These are phyloP conservation scores for Cylindroiulus punctatus DNA, from an alignment of 2,888 invertebrate genomes.

Conservation along the genomic window DNA sequence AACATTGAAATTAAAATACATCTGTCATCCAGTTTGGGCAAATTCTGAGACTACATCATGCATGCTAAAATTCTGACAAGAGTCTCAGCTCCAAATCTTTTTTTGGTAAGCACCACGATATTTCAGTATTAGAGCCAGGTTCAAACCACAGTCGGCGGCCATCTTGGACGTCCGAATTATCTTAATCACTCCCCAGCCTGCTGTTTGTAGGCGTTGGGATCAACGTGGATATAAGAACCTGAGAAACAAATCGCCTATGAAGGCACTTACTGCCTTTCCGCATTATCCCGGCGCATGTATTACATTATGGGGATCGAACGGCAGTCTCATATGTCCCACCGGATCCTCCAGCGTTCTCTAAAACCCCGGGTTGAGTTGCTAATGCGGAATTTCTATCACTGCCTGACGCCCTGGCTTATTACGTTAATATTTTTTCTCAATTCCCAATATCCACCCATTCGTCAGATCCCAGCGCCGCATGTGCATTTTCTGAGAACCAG, in stretches of 20 bases:
- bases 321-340: neutral
- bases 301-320: neutral
- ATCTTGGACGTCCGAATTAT: neutral
- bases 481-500: no score
- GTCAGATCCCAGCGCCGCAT: neutral
- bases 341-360: neutral
- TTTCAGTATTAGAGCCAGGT: no score
- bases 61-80: no score
- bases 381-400: conserved; percentile 12
- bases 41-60: no score
- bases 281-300: neutral
- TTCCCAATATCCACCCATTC: neutral
- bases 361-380: neutral
- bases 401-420: neutral
- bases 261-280: neutral
- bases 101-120: no score
- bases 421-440: neutral
- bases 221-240: neutral
- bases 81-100: no score
- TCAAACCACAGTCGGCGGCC: no score
- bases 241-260: neutral
- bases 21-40: no score
- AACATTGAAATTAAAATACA: no score
- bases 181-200: conserved; percentile 16
- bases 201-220: neutral